Base-by-base conservation (phyloP, 2,113 vertebrate genomes). In the Marmota flaviventris region DNA sequence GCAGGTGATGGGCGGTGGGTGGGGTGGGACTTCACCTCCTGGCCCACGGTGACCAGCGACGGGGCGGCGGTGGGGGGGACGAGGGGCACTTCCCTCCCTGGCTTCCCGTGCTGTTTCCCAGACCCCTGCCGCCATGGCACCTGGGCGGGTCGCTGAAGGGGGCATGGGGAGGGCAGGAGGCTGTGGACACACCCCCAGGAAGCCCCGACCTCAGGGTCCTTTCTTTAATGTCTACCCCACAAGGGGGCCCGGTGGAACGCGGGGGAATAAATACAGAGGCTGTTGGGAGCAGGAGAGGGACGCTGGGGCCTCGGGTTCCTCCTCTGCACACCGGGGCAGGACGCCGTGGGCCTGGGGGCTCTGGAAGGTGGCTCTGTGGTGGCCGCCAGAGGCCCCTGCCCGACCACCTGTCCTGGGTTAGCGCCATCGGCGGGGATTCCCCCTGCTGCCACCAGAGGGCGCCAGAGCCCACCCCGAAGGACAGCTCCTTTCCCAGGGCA, bases 241-340 rank as follows among this genome's bases (percentile, higher is more conserved):
- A 58, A 17, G 32, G 32, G 58, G 12, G 29, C 51, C 77, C 61
- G 14, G 61, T 73, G 34, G 78, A 34, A 45, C 18, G 58, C 51
- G 24, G 81, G 42, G 37, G 73, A 97, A 94, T 95, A 96, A 98
- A 97, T 95, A 95, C 51, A 92, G 53, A 77, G 22, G 53, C 8
- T 25, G 34, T 53, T 25, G 25, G 56, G 79, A 29, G 69, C 42
- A 69, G 37, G 27, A 69, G 1, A 53, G 12, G 7, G 25, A 42
- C 20, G 22, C 61, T 20, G 39, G 16, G 37, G 29, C 63, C 95
- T 63, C 73, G 0, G n/a, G 25, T 84, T 87, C 77, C 56, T 91
- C 72, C 0, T 51, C 58, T 34, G 91, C 20, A 72, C n/a, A 45
- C 56, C 4, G 2, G 34, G 16, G 53, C 18, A 10, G 56, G 63